Conservation (phyloP, 1,140 invertebrate genomes). For the Scaptomyza montana region DNA sequence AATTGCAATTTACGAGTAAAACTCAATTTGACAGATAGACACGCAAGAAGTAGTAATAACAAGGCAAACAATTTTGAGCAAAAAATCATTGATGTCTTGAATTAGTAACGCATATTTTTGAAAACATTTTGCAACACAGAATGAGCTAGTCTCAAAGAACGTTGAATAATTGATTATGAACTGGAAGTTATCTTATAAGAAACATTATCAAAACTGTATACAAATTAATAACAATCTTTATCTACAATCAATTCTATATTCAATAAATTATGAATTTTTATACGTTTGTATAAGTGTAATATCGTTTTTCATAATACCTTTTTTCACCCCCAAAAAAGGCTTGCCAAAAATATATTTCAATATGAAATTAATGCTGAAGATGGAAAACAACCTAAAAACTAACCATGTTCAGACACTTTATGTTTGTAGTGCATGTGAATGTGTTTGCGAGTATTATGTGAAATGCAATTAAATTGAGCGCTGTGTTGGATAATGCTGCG, state of each 20-base stretch:
- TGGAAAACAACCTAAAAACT: conserved; percentile 19
- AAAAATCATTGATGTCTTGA: no score
- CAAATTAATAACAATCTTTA: no score
- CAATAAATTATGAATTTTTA: no score
- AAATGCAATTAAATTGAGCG: conserved; percentile 78
- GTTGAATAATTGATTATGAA: no score
- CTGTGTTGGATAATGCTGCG: conserved; percentile 54
- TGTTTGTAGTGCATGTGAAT: not conserved
- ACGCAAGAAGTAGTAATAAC: not conserved
- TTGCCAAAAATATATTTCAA: conserved; percentile 56
- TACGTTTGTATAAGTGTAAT: no score
- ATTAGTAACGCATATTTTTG: no score
- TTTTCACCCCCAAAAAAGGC: not conserved
- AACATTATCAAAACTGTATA: no score
- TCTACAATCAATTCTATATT: no score
- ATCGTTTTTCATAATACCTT: no score
- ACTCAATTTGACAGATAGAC: conserved; percentile 9
- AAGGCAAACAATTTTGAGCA: not conserved
- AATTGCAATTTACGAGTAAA: conserved; percentile 21
- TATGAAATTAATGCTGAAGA: conserved; percentile 39
- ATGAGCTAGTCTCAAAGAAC: no score
- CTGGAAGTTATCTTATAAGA: no score
- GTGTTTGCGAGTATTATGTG: conserved; percentile 31
- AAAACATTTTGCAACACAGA: no score
- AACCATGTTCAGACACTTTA: conserved; percentile 5